phyloP scores from a whole-genome alignment of 2,888 invertebrate genomes.

The Pristionchus arcanus region DNA sequence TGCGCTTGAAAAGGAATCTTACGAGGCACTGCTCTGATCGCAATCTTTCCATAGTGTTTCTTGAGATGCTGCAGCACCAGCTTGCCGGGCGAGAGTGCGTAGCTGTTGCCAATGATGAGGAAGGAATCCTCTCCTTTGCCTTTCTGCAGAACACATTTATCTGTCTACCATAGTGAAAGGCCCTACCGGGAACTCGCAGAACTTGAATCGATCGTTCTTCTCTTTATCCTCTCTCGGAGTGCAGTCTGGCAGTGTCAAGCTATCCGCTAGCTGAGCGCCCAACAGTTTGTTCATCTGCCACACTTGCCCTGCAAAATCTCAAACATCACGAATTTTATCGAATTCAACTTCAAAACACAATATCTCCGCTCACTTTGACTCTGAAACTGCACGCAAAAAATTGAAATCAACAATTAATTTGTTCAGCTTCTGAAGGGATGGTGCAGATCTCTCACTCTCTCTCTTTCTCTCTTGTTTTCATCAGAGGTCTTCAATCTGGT shows the following conservation, averaged over 20 bases:
- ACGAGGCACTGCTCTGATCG: not conserved
- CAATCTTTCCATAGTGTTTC: not conserved
- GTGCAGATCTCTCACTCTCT: too few species aligned
- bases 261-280: not conserved
- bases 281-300: not conserved
- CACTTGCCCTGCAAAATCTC: not conserved
- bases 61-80: not conserved
- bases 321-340: too few species aligned
- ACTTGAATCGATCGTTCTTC: not conserved
- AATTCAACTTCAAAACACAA: too few species aligned
- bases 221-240: not conserved
- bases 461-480: too few species aligned
- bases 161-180: not conserved
- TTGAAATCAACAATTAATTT: too few species aligned
- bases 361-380: too few species aligned
- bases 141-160: not conserved
- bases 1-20: too few species aligned
- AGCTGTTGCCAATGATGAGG: constrained; percentile 5
- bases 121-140: not conserved
- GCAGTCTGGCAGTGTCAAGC: not conserved
- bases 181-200: not conserved
- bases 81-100: not conserved
- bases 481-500: not conserved
- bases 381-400: too few species aligned
- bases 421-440: too few species aligned